Conservation (phyloP, 2,113 vertebrate genomes). For the Tragelaphus strepsiceros region DNA sequence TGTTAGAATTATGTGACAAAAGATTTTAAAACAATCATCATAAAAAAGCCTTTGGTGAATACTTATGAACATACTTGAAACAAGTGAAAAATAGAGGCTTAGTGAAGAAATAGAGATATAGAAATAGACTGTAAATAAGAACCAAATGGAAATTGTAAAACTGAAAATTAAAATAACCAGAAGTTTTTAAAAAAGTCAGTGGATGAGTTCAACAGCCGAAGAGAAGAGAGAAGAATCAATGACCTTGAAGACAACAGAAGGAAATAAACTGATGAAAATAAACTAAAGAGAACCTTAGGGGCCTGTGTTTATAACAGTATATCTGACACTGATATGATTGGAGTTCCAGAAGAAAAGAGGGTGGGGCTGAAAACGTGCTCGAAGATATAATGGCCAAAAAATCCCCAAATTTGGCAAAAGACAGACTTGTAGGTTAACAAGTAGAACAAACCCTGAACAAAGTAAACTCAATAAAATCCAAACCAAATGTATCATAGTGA, state of each 20-base stretch:
- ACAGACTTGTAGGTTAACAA: not conserved
- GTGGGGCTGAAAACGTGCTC: not conserved
- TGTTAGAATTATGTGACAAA: not conserved
- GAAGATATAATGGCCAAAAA: not conserved
- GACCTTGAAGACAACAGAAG: not conserved
- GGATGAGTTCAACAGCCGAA: not conserved
- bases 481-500: not conserved
- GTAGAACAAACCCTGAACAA: not conserved
- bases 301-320: not conserved
- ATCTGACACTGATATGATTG: not conserved
- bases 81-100: not conserved
- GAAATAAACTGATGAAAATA: not conserved
- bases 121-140: conserved; percentile 4
- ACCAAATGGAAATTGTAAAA: not conserved
- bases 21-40: not conserved
- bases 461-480: not conserved
- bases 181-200: not conserved
- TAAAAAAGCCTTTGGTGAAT: not conserved
- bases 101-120: not conserved
- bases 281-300: not conserved
- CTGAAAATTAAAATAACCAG: not conserved
- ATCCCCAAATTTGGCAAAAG: not conserved
- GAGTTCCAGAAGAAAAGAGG: not conserved
- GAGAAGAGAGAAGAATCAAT: not conserved
- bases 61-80: not conserved